A percentile compares a stretch with the other conserved stretches of the same genome.
phyloP scores from a whole-genome alignment of 2,888 invertebrate genomes.

The Ligdia adustata region DNA sequence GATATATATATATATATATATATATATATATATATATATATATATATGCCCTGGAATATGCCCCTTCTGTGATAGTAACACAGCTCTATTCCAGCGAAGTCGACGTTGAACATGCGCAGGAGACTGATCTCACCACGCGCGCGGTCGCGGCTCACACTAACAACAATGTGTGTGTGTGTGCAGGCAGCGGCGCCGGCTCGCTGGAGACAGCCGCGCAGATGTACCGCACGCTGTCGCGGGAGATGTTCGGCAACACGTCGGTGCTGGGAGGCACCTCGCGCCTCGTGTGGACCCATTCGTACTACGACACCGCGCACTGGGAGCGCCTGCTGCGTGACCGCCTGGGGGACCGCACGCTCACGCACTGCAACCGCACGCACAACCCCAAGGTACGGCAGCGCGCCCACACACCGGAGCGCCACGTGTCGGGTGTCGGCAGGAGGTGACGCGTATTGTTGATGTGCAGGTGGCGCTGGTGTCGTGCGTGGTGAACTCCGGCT shows the following conservation, averaged over 20 bases:
- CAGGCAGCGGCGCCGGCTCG: conserved; percentile 65
- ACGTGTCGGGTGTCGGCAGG: conserved; percentile 90
- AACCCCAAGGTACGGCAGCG: conserved; percentile 4
- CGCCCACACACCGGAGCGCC: conserved; percentile 84
- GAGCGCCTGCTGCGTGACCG: conserved; percentile 89
- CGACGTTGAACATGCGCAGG: too few relatives aligned
- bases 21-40: too few relatives aligned
- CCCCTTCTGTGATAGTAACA: neutral
- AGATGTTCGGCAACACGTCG: conserved; percentile 77
- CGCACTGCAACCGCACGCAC: conserved; percentile 71
- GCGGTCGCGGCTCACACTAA: too few relatives aligned
- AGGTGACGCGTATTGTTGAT: conserved; percentile 90
- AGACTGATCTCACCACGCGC: too few relatives aligned
- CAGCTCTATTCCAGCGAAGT: neutral
- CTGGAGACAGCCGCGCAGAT: conserved; percentile 69
- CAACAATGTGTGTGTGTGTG: conserved; percentile 19
- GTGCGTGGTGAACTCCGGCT: conserved; percentile 88
- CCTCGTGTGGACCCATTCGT: conserved; percentile 91
- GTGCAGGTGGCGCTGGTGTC: conserved; percentile 91
- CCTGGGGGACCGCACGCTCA: conserved; percentile 85
- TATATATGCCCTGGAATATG: too few relatives aligned
- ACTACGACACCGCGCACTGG: conserved; percentile 88
- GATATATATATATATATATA: too few relatives aligned
- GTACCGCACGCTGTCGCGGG: conserved; percentile 69
- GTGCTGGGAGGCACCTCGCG: conserved; percentile 87